phyloP scores from a whole-genome alignment of 2,888 invertebrate species.

The Polyommatus iphigenia region DNA sequence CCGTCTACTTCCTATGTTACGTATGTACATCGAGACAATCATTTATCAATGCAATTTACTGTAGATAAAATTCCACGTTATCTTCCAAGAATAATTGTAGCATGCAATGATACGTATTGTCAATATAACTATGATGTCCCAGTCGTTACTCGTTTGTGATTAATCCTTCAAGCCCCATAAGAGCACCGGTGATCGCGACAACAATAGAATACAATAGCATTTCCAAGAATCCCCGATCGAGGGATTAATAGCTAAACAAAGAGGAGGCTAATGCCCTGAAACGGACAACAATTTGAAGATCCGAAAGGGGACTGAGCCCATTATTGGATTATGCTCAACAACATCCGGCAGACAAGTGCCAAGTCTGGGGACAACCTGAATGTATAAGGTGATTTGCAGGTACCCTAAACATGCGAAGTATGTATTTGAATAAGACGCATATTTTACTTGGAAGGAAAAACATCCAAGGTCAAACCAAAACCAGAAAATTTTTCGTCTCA shows the following conservation, averaged over 20 bases:
- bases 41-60: conserved; percentile 11
- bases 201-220: too few relatives aligned
- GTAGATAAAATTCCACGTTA: conserved; percentile 1
- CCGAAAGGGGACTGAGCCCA: conserved; percentile 13
- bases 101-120: not conserved
- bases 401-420: not conserved
- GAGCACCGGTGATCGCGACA: too few relatives aligned
- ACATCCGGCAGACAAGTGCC: conserved; percentile 8
- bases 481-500: not conserved
- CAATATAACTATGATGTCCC: not conserved
- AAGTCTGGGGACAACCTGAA: not conserved
- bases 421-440: not conserved
- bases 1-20: conserved; percentile 27
- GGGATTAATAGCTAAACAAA: conserved; percentile 7
- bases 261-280: conserved; percentile 8
- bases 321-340: conserved; percentile 17
- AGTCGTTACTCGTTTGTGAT: too few relatives aligned
- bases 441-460: not conserved
- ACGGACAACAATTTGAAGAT: not conserved
- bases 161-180: too few relatives aligned
- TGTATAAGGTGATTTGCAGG: not conserved
- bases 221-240: too few relatives aligned
- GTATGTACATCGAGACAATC: conserved; percentile 3
- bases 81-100: not conserved
- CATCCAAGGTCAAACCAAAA: not conserved